phyloP scores from a whole-genome alignment of 2,888 invertebrate species.

The Drosophila melanosoma region DNA sequence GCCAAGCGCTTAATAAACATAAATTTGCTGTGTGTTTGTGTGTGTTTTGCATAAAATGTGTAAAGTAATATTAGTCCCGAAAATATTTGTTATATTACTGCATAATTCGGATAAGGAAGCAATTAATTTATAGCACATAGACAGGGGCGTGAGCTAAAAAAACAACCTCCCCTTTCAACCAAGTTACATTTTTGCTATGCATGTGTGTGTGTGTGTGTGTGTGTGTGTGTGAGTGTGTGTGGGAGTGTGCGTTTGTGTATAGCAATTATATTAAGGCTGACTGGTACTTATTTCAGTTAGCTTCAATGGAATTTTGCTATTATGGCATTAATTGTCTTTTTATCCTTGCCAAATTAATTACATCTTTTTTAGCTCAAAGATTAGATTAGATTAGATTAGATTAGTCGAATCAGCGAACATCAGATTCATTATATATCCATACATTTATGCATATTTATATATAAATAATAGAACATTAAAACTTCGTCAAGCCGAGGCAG shows the following conservation, averaged over 20 bases:
- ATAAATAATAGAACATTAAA: conserved; percentile 29
- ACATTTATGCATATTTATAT: neutral
- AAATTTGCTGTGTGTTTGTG: conserved; percentile 10
- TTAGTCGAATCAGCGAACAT: neutral
- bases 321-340: conserved; percentile 22
- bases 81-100: conserved; percentile 34
- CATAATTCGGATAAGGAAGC: conserved; percentile 46
- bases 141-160: neutral
- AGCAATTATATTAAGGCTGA: conserved; percentile 20
- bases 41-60: conserved; percentile 1
- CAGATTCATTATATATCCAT: neutral
- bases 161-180: neutral
- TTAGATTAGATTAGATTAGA: neutral
- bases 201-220: conserved; percentile 12
- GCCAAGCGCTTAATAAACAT: conserved; percentile 26
- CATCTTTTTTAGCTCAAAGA: neutral
- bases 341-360: conserved; percentile 20
- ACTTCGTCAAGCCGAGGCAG: conserved; percentile 6
- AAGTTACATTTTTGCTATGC: conserved; percentile 20
- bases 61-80: conserved; percentile 32
- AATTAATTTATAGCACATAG: conserved; percentile 46
- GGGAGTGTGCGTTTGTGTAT: conserved; percentile 13
- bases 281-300: conserved; percentile 24
- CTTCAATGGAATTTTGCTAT: conserved; percentile 29
- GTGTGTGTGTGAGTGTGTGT: conserved; percentile 16